Evolutionary conservation across 1,140 invertebrate genomes (phyloP), one percentile per base, ranked within the genome.

Genomic region (Zaprionus kolodkinae): DNA sequence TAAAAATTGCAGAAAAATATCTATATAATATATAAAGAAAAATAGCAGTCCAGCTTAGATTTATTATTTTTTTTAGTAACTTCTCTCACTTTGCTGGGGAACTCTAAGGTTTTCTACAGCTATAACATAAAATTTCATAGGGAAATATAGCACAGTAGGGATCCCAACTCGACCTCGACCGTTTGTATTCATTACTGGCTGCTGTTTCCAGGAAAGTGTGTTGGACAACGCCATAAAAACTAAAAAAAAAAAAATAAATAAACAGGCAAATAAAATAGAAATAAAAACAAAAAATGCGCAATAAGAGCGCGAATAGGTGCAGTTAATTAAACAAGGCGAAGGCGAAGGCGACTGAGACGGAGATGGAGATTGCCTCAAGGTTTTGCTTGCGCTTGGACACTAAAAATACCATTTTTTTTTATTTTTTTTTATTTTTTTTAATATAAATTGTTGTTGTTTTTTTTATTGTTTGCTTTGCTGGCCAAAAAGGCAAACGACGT

Each of bases 291-390:
- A 33, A 52, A 30, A 50, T 50, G 17, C 25, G 17, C 45, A 21
- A 3, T 17, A 61, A 38, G 52, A 67, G 40, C 50, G 55, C 13
- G 38, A 52, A 72, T 69, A 63, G 80, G 68, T 67, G 76, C 76
- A 83, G 80, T 83, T 84, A 76, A 84, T 83, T 83, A 83, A 82
- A 71, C 59, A 30, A 30, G 52, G 9, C 17, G 35, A 40, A 21
- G 21, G 21, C 21, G 21, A 21, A 21, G 1, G 11, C 17, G 35
- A 40, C 66, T 52, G 11, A 17, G 35, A 48, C n/a, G 27, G 27
- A 30, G 27, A 30, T 6, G 3, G 27, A 38, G 27, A 17, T 25
- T 25, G 43, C 40, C 27, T 50, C 72, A 71, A 71, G 72, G 72
- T 59, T 75, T 75, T 40, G n/a, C 30, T 55, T 45, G 0, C 1